Base-by-base conservation (phyloP, 2,113 vertebrate genomes). In the Antigone vipio region DNA sequence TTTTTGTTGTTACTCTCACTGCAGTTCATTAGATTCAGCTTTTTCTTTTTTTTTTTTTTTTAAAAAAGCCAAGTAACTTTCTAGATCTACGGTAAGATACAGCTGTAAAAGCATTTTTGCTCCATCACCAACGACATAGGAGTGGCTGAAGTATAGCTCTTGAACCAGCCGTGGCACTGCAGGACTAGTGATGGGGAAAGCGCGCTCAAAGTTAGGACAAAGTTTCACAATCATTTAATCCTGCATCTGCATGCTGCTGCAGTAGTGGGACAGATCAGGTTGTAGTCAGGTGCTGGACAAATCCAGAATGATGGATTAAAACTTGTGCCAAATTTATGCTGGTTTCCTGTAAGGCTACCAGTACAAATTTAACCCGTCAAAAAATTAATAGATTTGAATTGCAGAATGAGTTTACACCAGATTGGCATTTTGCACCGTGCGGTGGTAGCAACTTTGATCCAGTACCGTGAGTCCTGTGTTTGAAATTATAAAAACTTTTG, bases 101-200 rank as follows among this genome's bases (percentile, higher is more conserved):
- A 88, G 71, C 64, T 68, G 22, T 24, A 2, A 35, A 18, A 88
- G 34, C 20, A 11, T 42, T 86, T 47, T 29, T 26, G 67, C 34
- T 21, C 5, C 14, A 5, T 49, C 62, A 7, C 29, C 13, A 23
- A 20, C 34, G 15, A 4, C 13, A 5, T 6, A 40, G 50, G 44
- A 90, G 44, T 49, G 35, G 84, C 66, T 96, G 87, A 92, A 95
- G 35, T 95, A 30, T n/a, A 67, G 16, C 81, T 93, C 56, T 66
- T 14, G 62, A 75, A 82, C 95, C 91, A 96, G 89, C 60, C 0
- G 93, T 79, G 95, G 94, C 96, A 91, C 94, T 96, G 93, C 92
- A 96, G 96, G 94, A 96, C 75, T 9, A 53, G 84, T 0, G 15
- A 96, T 96, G 77, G 53, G 38, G 27, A 72, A 55, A 55, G 19